These are phyloP conservation scores for Tadarida brasiliensis DNA, from an alignment of 2,797 vertebrate species.

Conservation along the genomic window DNA sequence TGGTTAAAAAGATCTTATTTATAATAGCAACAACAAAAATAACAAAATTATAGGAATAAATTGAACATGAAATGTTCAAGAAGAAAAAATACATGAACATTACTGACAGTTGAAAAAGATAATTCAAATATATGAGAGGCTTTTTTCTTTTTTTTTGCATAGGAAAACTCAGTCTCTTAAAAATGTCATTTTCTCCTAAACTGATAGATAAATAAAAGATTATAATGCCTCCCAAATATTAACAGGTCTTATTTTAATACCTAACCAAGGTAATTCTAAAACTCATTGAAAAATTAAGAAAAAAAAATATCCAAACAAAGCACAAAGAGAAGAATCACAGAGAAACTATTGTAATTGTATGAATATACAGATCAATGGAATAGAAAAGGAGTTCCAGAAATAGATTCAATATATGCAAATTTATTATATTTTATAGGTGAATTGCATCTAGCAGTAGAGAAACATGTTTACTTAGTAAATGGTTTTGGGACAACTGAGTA, in stretches of 20 bases:
- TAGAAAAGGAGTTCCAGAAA: not conserved
- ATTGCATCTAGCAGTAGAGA: not conserved
- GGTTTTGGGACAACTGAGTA: not conserved
- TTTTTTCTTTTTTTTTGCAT: not conserved
- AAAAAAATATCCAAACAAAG: not conserved
- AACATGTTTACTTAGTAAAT: constrained; percentile 8
- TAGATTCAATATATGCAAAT: not conserved
- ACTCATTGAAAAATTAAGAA: constrained; percentile 1
- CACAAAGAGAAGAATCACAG: not conserved
- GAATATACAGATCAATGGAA: not conserved
- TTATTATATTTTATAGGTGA: not conserved
- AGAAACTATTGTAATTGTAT: not conserved
- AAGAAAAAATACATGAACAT: constrained; percentile 25
- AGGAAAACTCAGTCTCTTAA: not conserved
- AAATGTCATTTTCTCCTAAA: not conserved
- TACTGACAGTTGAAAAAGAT: not conserved
- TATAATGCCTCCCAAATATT: not conserved
- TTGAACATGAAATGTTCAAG: not conserved
- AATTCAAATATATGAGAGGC: not conserved
- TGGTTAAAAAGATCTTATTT: constrained; percentile 36
- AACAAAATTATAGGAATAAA: constrained; percentile 42
- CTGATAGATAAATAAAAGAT: not conserved
- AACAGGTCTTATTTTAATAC: not conserved
- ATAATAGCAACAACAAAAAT: not conserved
- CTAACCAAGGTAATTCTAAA: not conserved